Base-by-base conservation (phyloP, 2,888 invertebrate species). In the Meganola albula region DNA sequence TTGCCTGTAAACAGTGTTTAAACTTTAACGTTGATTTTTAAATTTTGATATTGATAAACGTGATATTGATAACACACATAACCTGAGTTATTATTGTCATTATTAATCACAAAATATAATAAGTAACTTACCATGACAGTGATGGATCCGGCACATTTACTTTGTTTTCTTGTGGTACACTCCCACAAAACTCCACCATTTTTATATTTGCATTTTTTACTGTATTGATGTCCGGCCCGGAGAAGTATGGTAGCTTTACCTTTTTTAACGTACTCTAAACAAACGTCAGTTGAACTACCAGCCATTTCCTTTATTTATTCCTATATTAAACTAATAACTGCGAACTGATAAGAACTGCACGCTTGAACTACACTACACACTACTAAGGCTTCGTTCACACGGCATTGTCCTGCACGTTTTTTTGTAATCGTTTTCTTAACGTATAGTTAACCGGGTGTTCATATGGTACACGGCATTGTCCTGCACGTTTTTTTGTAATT, bases 261-360 rank as follows among this genome's bases (percentile, higher is more conserved):
- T 37, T 43, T 37, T 37, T 37, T 37, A 37, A 37, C 32, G 24
- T 31, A 37, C 27, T 37, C 28, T 28, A 37, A 37, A 37, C 37
- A 36, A 24, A 36, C 31, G 18, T 31, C 27, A 36, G 20, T 27
- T 36, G 36, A 36, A 36, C 36, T 31, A 30, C 30, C 30, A 31
- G 31, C 31, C 36, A 36, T 36, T 36, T 36, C 30, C 26, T 36
- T 36, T 24, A 31, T 27, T 27, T 26, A 36, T 30, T 30, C 30
- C 30, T 30, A 30, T 30, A 30, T 30, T 30, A 30, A 30, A 30
- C 24, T 30, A 31, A 26, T 27, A 31, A 31, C 36, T 31, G 30
- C 24, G 27, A 27, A 36, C 31, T 30, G 35, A 35, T 35, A 35
- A 35, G 35, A 23, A 27, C 27, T 35, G 31, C 35, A 35, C 31